These are phyloP conservation scores for Charanyca ferruginea DNA, from an alignment of 2,888 invertebrate genomes.

Conservation along the genomic window DNA sequence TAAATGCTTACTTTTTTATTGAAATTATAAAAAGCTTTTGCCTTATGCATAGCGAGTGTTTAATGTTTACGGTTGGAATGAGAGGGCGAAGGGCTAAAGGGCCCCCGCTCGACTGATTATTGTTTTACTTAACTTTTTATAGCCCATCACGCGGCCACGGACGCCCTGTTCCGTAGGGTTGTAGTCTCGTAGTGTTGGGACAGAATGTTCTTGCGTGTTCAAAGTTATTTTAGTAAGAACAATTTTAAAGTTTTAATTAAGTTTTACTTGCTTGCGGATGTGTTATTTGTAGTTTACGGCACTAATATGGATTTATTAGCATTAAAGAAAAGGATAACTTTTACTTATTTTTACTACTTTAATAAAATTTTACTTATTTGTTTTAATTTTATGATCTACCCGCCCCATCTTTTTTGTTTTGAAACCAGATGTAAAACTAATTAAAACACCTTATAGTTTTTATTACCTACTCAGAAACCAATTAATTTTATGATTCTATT, in stretches of 20 bases:
- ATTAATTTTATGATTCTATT: background rate
- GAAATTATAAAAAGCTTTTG: conserved; percentile 63
- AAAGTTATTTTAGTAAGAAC: conserved; percentile 39
- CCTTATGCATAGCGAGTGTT: conserved; percentile 67
- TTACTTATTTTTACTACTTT: no score
- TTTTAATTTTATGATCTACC: conserved; percentile 5
- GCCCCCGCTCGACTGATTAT: conserved; percentile 80
- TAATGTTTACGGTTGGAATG: conserved; percentile 70
- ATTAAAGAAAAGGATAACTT: conserved; percentile 12
- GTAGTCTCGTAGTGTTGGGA: conserved; percentile 55
- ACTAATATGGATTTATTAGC: conserved; percentile 33
- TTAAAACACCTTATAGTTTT: background rate
- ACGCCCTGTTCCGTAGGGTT: conserved; percentile 64
- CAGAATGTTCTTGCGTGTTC: conserved; percentile 44
- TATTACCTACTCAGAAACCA: background rate
- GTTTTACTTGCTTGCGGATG: conserved; percentile 37
- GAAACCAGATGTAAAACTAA: conserved; percentile 7
- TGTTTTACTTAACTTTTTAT: conserved; percentile 87
- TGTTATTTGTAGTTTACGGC: conserved; percentile 36
- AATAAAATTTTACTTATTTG: conserved; percentile 7
- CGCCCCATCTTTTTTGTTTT: background rate
- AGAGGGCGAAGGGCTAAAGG: conserved; percentile 67
- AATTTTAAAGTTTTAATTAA: conserved; percentile 39
- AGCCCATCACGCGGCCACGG: conserved; percentile 69
- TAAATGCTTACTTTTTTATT: conserved; percentile 42